phyloP scores from a whole-genome alignment of 2,113 vertebrate species.

The Channa maculata region DNA sequence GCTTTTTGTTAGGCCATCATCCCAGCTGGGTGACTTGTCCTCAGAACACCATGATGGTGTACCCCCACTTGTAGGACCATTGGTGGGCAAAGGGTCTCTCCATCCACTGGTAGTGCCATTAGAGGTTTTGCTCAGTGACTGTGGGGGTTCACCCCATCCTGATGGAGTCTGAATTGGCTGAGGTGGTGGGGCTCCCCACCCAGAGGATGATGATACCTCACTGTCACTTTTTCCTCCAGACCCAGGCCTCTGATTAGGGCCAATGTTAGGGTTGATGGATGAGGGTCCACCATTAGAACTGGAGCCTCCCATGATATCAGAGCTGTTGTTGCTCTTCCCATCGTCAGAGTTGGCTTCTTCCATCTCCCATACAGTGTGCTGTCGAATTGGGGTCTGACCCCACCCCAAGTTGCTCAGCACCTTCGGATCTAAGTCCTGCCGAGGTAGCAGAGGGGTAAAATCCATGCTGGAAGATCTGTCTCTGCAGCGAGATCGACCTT shows the following conservation, averaged over 20 bases:
- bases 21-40: constrained; percentile 92
- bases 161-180: constrained; percentile 77
- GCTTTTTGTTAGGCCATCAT: constrained; percentile 87
- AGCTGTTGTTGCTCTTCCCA: constrained; percentile 88
- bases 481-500: constrained; percentile 81
- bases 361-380: constrained; percentile 99
- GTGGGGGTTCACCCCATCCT: constrained; percentile 88
- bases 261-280: constrained; percentile 66
- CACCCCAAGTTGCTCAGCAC: constrained; percentile 97
- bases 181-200: constrained; percentile 90
- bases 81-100: constrained; percentile 87
- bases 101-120: constrained; percentile 88
- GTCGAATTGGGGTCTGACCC: constrained; percentile 97
- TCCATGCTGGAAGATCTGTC: constrained; percentile 86
- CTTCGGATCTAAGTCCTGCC: constrained; percentile 94
- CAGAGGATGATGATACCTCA: constrained; percentile 90
- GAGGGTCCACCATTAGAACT: constrained; percentile 65
- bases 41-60: constrained; percentile 91
- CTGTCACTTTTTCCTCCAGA: constrained; percentile 91
- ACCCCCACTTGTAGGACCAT: constrained; percentile 87
- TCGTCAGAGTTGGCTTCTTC: constrained; percentile 89
- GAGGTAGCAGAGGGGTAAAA: constrained; percentile 84
- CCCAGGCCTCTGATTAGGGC: constrained; percentile 86
- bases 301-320: constrained; percentile 88
- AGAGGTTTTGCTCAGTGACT: constrained; percentile 85